These are phyloP conservation scores for Sminthurinus aureus DNA, from an alignment of 2,888 invertebrate species.

Conservation along the genomic window DNA sequence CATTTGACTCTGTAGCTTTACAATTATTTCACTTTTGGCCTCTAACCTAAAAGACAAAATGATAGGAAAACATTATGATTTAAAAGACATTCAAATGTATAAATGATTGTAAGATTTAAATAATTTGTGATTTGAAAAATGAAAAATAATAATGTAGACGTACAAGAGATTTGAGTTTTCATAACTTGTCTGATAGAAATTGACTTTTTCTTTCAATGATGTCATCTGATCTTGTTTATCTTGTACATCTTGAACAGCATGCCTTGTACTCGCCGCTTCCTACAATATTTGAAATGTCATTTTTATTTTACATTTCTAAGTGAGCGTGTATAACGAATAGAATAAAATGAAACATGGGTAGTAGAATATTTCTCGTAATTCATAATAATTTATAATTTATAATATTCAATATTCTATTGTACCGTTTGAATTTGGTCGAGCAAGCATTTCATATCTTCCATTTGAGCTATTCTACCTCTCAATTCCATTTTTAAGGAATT, in stretches of 20 bases:
- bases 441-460: constrained; percentile 54
- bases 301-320: neutral
- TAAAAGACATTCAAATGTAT: no score
- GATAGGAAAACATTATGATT: no score
- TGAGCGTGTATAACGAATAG: neutral
- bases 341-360: neutral
- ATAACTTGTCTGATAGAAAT: constrained; percentile 52
- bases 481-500: constrained; percentile 52
- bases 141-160: no score
- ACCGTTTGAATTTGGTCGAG: constrained; percentile 52
- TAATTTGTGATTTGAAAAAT: no score
- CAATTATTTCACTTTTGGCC: constrained; percentile 54
- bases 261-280: constrained; percentile 33
- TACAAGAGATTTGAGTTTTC: constrained; percentile 47
- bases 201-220: constrained; percentile 50
- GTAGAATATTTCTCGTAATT: neutral
- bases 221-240: constrained; percentile 53
- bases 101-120: no score
- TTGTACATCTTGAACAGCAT: constrained; percentile 51
- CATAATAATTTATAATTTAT: neutral
- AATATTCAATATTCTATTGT: constrained; percentile 5
- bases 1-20: constrained; percentile 54
- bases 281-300: neutral
- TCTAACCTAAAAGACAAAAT: constrained; percentile 24
- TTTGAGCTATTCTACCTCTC: constrained; percentile 47